Conservation (phyloP, 2,888 invertebrate genomes). For the Spicauda simplicius region DNA sequence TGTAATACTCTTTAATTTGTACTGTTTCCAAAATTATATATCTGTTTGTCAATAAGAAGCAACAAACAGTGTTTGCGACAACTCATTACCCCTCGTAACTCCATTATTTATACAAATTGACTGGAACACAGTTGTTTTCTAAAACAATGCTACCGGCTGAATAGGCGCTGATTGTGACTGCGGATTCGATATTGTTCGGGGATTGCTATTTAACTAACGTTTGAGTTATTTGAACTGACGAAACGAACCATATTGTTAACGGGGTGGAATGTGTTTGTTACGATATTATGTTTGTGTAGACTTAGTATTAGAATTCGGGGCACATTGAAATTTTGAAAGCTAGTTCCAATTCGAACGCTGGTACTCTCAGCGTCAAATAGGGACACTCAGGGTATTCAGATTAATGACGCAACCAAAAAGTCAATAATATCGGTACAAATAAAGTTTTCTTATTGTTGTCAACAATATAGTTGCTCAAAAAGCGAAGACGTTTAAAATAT, state of each 20-base stretch:
- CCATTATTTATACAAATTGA: constrained; percentile 21
- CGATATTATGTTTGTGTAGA: neutral
- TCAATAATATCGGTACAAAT: too few species aligned
- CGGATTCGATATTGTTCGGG: constrained; percentile 11
- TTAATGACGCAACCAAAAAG: too few species aligned
- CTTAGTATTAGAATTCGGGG: neutral
- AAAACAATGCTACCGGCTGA: constrained; percentile 14
- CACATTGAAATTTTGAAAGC: neutral
- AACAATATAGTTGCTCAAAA: too few species aligned
- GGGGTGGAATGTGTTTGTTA: neutral
- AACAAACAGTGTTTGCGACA: constrained; percentile 3
- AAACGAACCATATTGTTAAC: constrained; percentile 1
- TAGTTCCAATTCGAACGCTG: too few species aligned
- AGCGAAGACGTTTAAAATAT: too few species aligned
- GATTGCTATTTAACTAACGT: constrained; percentile 18
- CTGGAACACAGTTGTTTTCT: constrained; percentile 14
- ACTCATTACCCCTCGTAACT: constrained; percentile 13
- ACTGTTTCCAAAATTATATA: neutral
- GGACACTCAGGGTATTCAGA: too few species aligned
- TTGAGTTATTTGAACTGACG: constrained; percentile 6
- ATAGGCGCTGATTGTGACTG: constrained; percentile 16
- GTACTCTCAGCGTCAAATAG: too few species aligned
- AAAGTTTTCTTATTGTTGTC: too few species aligned
- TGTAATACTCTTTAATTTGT: too few species aligned
- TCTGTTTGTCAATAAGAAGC: neutral